Evolutionary conservation across 2,888 invertebrate species (phyloP).

Genomic region (Mythimna lalbum): DNA sequence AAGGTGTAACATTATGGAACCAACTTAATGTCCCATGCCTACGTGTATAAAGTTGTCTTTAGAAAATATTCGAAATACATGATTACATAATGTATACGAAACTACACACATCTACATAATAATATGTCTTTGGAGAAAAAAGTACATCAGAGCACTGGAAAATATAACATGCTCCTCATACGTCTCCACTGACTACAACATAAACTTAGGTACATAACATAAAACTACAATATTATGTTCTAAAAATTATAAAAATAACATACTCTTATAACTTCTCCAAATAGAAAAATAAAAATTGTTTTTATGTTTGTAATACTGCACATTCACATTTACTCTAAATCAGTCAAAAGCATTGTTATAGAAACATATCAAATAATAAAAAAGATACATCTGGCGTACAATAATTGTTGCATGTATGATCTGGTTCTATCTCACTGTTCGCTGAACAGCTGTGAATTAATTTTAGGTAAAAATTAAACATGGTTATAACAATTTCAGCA

Average conservation of each 20-base stretch:
- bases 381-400: conserved; percentile 68
- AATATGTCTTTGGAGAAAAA: conserved; percentile 79
- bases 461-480: conserved; percentile 62
- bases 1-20: conserved; percentile 73
- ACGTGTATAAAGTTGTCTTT: conserved; percentile 71
- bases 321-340: conserved; percentile 87
- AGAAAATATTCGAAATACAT: conserved; percentile 75
- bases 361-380: conserved; percentile 76
- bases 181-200: conserved; percentile 76
- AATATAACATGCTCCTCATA: conserved; percentile 70
- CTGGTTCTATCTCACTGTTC: conserved; percentile 73
- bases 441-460: conserved; percentile 70
- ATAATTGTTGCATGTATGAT: conserved; percentile 72
- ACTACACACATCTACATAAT: conserved; percentile 68
- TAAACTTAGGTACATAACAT: conserved; percentile 68
- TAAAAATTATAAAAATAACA: conserved; percentile 87
- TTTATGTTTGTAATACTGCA: conserved; percentile 88
- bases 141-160: conserved; percentile 77
- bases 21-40: conserved; percentile 64
- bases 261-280: conserved; percentile 81
- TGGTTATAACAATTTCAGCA: conserved; percentile 78
- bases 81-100: conserved; percentile 55
- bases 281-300: conserved; percentile 87
- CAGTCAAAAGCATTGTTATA: conserved; percentile 86
- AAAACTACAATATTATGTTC: conserved; percentile 75